Percentiles rank a stretch among this genome's conserved stretches.
Evolutionary conservation across 2,113 vertebrate genomes (phyloP).

Genomic region (Motacilla tschutschensis): DNA sequence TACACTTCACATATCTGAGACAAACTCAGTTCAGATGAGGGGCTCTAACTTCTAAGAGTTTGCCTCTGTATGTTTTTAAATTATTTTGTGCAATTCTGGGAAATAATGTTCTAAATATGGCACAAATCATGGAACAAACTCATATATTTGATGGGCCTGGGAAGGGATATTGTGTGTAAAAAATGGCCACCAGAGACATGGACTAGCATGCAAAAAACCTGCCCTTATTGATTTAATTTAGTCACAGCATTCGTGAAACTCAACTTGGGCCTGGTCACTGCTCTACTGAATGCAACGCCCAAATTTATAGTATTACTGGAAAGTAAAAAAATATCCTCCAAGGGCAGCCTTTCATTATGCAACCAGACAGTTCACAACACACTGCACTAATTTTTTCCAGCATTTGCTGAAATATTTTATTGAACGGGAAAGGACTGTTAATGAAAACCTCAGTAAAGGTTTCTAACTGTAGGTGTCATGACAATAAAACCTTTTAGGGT

Average conservation of each 20-base stretch:
- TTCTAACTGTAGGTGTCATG: background rate
- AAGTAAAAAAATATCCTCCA: background rate
- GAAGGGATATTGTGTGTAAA: background rate
- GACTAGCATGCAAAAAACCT: background rate
- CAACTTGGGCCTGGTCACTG: background rate
- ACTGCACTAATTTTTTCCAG: background rate
- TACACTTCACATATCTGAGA: background rate
- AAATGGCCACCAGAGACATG: background rate
- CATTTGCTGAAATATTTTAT: background rate
- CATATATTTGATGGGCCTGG: background rate
- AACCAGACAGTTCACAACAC: background rate
- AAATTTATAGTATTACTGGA: background rate
- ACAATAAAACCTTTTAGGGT: background rate
- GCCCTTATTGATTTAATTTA: background rate
- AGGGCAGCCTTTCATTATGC: background rate
- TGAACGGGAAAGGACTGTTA: background rate
- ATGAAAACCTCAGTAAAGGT: background rate
- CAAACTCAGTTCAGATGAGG: background rate
- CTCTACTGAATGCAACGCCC: background rate
- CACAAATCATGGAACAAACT: background rate
- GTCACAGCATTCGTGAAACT: background rate
- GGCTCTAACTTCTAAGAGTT: background rate
- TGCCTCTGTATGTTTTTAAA: background rate
- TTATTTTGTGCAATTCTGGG: background rate
- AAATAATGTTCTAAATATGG: background rate